Base-by-base conservation (phyloP, 1,140 invertebrate species). In the Drosophila sp. region DNA sequence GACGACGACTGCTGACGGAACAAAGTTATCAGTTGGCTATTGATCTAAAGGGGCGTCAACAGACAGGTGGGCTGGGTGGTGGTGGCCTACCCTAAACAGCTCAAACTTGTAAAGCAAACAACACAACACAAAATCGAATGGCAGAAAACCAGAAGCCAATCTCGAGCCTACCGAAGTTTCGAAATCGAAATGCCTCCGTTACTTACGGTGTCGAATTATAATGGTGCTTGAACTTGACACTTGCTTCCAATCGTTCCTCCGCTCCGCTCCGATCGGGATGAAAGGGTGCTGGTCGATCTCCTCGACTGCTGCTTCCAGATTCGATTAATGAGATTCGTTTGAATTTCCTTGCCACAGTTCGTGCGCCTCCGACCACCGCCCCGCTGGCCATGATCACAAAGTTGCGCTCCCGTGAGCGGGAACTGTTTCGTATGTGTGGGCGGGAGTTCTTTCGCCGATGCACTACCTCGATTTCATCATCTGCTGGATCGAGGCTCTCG, bases 191-290 rank as follows among this genome's bases (percentile, higher is more conserved):
- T 44, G 11, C 11, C n/a, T 44, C 3, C 41, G 2, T 29, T 29
- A 78, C 76, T 78, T 78, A 78, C 76, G 76, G 76, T 33, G 76
- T 76, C 6, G 76, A 78, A 23, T 65, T 78, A 57, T 78, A 78
- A 2, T 57, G 76, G 32, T 66, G 62, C 27, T 58, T 75, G 1
- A 56, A 68, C 38, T 76, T 79, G 25, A 33, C 32, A 62, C 57
- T 68, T n/a, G 56, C 56, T 33, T 79, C 61, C 0, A 75, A 56
- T 2, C 27, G 54, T 47, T 67, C 41, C 29, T 44, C 62, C 30
- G 35, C 1, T 8, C 8, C 33, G 7, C 7, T 67, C 33, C 57
- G 62, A 61, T 70, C 35, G 65, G 65, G 17, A 17, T 17, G 60
- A 7, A 32, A 4, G n/a, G 0, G 27, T 0, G 60, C 0, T 11